Evolutionary conservation across 2,113 vertebrate genomes (phyloP).

Genomic region (Anarhynchus alexandrinus): DNA sequence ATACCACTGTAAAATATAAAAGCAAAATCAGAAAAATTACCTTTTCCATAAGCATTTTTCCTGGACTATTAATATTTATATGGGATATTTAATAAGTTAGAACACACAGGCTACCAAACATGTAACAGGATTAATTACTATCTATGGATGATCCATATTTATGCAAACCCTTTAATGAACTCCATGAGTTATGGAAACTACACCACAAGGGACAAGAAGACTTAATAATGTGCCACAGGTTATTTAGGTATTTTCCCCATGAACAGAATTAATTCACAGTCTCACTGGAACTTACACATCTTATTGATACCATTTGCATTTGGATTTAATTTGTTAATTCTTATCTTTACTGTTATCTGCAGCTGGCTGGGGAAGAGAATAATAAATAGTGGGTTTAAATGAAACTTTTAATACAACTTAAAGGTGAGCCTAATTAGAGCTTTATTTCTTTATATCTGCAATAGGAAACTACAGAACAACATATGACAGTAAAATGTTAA

Average conservation of each 20-base stretch:
- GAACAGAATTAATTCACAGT: constrained; percentile 39
- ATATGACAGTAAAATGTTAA: not conserved
- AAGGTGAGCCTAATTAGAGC: not conserved
- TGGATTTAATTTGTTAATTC: not conserved
- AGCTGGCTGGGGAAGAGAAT: not conserved
- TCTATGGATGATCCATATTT: not conserved
- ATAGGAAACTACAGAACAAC: not conserved
- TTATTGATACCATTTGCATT: not conserved
- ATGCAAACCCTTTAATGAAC: constrained; percentile 35
- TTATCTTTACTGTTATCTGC: not conserved
- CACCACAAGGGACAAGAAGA: constrained; percentile 24
- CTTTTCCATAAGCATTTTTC: not conserved
- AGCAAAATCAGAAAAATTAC: not conserved
- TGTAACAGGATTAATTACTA: constrained; percentile 18
- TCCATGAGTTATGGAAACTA: not conserved
- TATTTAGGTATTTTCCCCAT: constrained; percentile 21
- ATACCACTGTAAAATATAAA: not conserved
- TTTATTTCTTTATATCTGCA: not conserved
- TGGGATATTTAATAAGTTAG: not conserved
- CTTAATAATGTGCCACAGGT: constrained; percentile 43
- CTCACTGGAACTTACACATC: not conserved
- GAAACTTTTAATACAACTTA: not conserved
- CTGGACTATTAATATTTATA: not conserved
- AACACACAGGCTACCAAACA: not conserved
- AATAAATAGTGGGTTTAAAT: not conserved